Evolutionary conservation across 2,797 vertebrate genomes (phyloP), one percentile per base, ranked within the genome.

Genomic region (Urosaurus nigricauda): DNA sequence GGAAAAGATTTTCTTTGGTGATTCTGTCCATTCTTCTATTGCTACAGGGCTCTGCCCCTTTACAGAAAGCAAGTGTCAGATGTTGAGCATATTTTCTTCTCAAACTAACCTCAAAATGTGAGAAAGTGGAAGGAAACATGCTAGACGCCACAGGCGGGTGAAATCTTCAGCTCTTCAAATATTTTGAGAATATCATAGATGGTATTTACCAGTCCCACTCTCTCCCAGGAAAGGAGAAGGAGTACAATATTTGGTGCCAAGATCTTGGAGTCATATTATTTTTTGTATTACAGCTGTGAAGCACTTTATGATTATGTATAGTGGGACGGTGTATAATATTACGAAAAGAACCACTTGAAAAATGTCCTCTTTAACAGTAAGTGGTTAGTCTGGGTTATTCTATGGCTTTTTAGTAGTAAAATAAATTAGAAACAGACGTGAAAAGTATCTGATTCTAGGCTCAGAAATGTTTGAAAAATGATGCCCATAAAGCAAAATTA

Each of bases 401-500:
- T 24, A 0, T 74, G 85, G 79, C 75, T 91, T 86, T 89, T 92
- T 86, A 80, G 79, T n/a, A 90, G 88, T 29, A 73, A 88, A 90
- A 91, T 51, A 90, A 81, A 88, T 1, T 1, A 53, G 68, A n/a
- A 83, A 65, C 87, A 88, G 86, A 40, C 60, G 29, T 0, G 0
- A 87, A n/a, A 24, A 14, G 11, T 65, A 60, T 79, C 58, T 86
- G 35, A 84, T 65, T 88, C 37, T 88, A 91, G 74, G n/a, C n/a
- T 86, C 26, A 63, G 79, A 86, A 83, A 56, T 86, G 40, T 82
- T 86, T 88, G 79, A 86, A 83, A 88, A 91, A 91, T 79, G 74
- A 79, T 86, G 51, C 84, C 65, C 65, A 79, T 88, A 88, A 88
- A 86, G 79, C 32, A 83, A 35, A 83, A 87, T 47, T 71, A 71